Evolutionary conservation across 2,113 vertebrate genomes (phyloP).

Genomic region (Ia io): DNA sequence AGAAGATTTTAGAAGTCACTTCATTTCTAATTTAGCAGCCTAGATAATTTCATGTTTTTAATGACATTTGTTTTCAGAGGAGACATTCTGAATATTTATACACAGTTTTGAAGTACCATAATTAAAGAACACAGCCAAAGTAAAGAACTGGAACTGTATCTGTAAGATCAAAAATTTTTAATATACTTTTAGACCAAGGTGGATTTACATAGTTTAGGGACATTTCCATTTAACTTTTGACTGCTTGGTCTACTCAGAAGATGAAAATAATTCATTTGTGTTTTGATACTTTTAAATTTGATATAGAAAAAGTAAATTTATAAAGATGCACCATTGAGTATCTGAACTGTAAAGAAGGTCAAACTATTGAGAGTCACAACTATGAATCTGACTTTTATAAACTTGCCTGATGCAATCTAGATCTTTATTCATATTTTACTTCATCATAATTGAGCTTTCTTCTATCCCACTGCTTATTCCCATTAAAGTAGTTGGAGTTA

Average conservation of each 20-base stretch:
- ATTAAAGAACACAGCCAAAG: neutral
- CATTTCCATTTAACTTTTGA: slow-evolving; percentile 39
- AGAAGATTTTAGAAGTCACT: slow-evolving; percentile 2
- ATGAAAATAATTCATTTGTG: neutral
- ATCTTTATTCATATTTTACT: slow-evolving; percentile 11
- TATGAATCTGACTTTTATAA: neutral
- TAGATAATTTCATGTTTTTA: slow-evolving; percentile 32
- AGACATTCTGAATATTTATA: slow-evolving; percentile 36
- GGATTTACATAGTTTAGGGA: neutral
- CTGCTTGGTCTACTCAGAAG: slow-evolving; percentile 13
- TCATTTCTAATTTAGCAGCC: slow-evolving; percentile 32
- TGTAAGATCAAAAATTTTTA: neutral
- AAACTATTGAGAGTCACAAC: neutral
- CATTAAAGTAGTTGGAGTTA: neutral
- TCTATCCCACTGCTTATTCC: neutral
- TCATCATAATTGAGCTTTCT: neutral
- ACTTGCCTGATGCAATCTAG: neutral
- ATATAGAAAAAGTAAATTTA: neutral
- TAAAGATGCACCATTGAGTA: neutral
- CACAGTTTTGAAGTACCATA: slow-evolving; percentile 12
- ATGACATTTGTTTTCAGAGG: neutral
- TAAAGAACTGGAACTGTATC: slow-evolving; percentile 24
- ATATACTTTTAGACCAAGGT: slow-evolving; percentile 25
- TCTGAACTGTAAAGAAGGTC: neutral
- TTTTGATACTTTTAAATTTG: slow-evolving; percentile 21